A percentile compares a stretch with the other conserved stretches of the same genome.
phyloP scores from a whole-genome alignment of 2,888 invertebrate genomes.

The Lasioglossum calceatum region DNA sequence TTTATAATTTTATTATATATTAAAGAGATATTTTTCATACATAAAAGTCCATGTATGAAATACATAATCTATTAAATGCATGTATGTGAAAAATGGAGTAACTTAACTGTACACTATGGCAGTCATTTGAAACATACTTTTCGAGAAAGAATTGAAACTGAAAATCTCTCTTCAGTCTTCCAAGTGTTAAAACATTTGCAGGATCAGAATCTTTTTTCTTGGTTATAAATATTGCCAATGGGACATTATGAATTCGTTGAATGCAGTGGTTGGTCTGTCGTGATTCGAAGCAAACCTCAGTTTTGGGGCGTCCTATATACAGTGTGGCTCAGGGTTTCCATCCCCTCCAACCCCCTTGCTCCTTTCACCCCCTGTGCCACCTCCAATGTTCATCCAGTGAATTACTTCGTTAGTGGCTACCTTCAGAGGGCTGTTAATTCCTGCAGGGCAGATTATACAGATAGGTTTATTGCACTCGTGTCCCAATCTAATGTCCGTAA shows the following conservation, averaged over 20 bases:
- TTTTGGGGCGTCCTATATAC: constrained; percentile 77
- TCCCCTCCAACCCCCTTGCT: constrained; percentile 50
- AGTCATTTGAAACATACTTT: no score
- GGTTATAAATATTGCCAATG: constrained; percentile 68
- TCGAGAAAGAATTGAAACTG: no score
- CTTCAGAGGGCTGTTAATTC: constrained; percentile 85
- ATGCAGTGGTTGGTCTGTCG: constrained; percentile 71
- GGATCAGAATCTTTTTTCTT: constrained; percentile 22
- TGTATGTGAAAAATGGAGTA: no score
- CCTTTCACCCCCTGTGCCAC: constrained; percentile 49
- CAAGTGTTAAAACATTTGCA: background rate
- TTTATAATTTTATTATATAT: no score
- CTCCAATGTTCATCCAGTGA: constrained; percentile 83
- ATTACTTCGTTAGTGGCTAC: constrained; percentile 85
- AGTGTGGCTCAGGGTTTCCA: constrained; percentile 49
- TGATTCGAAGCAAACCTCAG: constrained; percentile 83
- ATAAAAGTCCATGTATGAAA: background rate
- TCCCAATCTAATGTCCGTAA: constrained; percentile 85
- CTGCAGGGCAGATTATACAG: constrained; percentile 85
- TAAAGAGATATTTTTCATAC: no score
- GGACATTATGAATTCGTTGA: constrained; percentile 58
- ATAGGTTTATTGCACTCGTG: constrained; percentile 85
- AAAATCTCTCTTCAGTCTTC: background rate
- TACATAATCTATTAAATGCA: no score
- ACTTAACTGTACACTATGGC: no score